Percentiles rank a stretch among this genome's conserved stretches.
Conservation (phyloP, 2,113 vertebrate genomes). For the Mohoua ochrocephala region DNA sequence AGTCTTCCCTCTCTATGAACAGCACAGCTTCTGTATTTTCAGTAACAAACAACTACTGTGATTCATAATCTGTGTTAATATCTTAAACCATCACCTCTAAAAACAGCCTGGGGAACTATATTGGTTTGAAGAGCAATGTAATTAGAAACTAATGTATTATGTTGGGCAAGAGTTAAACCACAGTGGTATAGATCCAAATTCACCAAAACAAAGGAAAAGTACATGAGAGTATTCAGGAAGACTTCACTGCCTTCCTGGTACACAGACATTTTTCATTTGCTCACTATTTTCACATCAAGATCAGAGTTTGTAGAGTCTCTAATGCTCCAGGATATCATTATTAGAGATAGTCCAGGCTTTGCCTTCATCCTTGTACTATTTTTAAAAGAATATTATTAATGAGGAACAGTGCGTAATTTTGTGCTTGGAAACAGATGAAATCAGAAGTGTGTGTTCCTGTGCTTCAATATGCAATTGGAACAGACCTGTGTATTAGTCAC, state of each 20-base stretch:
- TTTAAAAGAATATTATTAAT: neutral
- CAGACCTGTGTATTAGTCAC: neutral
- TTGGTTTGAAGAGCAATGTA: neutral
- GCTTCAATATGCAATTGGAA: neutral
- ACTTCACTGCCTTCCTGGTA: neutral
- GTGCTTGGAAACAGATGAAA: conserved; percentile 7
- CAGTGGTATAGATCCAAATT: neutral
- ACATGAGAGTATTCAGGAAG: neutral
- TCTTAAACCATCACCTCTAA: neutral
- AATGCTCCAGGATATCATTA: neutral
- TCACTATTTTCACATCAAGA: neutral
- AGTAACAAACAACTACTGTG: neutral
- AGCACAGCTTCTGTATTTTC: neutral
- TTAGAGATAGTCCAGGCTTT: neutral
- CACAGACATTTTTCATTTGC: neutral
- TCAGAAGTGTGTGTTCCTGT: neutral
- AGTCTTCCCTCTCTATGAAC: neutral
- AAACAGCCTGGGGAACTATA: neutral
- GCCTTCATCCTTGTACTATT: neutral
- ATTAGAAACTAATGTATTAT: neutral
- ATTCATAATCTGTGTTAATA: neutral
- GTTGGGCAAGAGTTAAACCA: neutral
- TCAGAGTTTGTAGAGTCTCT: neutral
- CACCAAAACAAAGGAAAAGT: neutral
- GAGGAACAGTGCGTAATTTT: conserved; percentile 1